Conservation (phyloP, 2,113 vertebrate genomes). For the Myotis lucifugus region DNA sequence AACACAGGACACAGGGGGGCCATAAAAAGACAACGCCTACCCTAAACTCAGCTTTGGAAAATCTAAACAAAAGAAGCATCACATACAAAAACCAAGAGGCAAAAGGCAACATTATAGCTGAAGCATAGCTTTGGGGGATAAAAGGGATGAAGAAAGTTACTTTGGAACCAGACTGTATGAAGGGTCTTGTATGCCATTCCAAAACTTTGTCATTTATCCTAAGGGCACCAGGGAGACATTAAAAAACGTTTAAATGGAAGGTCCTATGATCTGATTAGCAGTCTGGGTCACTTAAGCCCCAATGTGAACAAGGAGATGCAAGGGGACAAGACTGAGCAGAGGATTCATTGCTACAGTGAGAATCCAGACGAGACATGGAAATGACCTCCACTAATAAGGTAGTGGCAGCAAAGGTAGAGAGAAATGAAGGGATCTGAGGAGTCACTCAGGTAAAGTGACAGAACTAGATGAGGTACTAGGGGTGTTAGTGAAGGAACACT, state of each 20-base stretch:
- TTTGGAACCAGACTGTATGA: rapidly evolving
- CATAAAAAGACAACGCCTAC: neutral
- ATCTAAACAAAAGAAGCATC: neutral
- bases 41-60: neutral
- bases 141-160: neutral
- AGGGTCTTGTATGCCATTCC: neutral
- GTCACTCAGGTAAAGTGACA: neutral
- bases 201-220: neutral
- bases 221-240: neutral
- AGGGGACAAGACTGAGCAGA: neutral
- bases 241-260: neutral
- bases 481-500: rapidly evolving
- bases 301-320: too few species aligned
- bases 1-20: neutral
- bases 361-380: neutral
- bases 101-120: neutral
- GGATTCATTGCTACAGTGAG: neutral
- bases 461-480: neutral
- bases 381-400: neutral
- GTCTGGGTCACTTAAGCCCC: neutral
- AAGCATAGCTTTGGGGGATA: neutral
- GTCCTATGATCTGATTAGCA: neutral
- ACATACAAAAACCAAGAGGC: neutral
- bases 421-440: neutral
- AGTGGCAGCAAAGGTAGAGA: neutral